Base-by-base conservation (phyloP, 2,113 vertebrate genomes). In the Sporophila hypoxantha region DNA sequence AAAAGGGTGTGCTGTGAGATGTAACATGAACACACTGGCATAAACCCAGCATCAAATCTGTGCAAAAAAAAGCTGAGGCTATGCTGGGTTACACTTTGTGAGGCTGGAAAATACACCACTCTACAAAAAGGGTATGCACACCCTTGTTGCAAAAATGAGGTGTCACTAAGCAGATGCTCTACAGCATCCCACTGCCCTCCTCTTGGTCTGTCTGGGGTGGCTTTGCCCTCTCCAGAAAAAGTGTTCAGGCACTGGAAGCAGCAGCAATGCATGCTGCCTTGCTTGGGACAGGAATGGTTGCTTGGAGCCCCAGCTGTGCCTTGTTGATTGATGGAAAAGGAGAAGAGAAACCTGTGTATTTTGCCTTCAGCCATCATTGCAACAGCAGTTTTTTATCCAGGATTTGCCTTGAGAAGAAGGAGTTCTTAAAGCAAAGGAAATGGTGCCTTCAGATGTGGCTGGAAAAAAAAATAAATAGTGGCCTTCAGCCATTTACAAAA, bases 111-210 rank as follows among this genome's bases (percentile, higher is more conserved):
- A 42, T 14, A 44, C 30, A 57, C 6, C 2, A 21, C 11, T 71
- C 22, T 23, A 41, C 8, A 39, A 49, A 39, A 75, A 66, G 9
- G 17, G 1, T 53, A 17, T 42, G 8, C 21, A 22, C 16, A n/a
- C 3, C 9, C 37, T 19, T 17, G 10, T 37, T 32, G 5, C 21
- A 56, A 36, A 82, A 71, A n/a, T 39, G 14, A 74, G 14, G 6
- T 61, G 17, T 39, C 32, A 36, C 14, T 16, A 47, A 57, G 17
- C 10, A 65, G 26, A n/a, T 37, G 8, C 15, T 78, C 41, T 11
- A 2, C 36, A 56, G 19, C 6, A 2, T 68, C 16, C 36, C 4
- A 1, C 26, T 80, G 44, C 14, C 17, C 2, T 1, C n/a, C n/a
- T 65, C 68, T 60, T 10, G 2, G 2, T 62, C 47, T 56, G 4